A percentile compares a stretch with the other conserved stretches of the same genome.
Evolutionary conservation across 2,797 vertebrate species (phyloP).

Genomic region (Hafferia zeledoni): DNA sequence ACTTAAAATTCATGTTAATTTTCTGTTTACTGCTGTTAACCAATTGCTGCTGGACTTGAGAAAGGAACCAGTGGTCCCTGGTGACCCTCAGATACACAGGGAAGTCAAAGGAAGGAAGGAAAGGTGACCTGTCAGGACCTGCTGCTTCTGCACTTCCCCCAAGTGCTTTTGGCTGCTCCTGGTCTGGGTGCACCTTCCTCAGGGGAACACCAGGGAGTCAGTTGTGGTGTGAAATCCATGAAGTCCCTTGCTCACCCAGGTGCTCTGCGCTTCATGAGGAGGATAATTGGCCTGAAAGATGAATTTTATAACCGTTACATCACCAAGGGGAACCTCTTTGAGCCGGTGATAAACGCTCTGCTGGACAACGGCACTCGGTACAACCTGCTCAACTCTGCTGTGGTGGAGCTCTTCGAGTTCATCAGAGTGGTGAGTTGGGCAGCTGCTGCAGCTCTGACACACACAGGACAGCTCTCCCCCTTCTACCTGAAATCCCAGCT

Average conservation of each 20-base stretch:
- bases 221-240: not conserved
- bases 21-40: not conserved
- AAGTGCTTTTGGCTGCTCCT: not conserved
- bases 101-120: not conserved
- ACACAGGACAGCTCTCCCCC: not conserved
- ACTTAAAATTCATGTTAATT: accelerated
- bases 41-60: not conserved
- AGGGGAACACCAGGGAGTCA: accelerated
- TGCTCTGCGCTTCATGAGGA: slow-evolving; percentile 97
- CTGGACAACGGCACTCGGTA: slow-evolving; percentile 98
- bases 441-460: not conserved
- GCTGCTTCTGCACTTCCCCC: not conserved
- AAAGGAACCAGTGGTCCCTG: not conserved
- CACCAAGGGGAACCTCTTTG: slow-evolving; percentile 98
- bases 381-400: slow-evolving; percentile 97
- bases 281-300: slow-evolving; percentile 97
- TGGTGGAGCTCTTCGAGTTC: slow-evolving; percentile 98
- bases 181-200: not conserved
- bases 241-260: slow-evolving; percentile 74
- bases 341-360: slow-evolving; percentile 96
- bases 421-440: slow-evolving; percentile 91
- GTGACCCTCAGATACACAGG: not conserved
- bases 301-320: slow-evolving; percentile 99
- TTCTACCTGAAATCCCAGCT: not conserved
- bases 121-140: not conserved